Conservation (phyloP, 2,888 invertebrate genomes). For the Eupithecia subfuscata region DNA sequence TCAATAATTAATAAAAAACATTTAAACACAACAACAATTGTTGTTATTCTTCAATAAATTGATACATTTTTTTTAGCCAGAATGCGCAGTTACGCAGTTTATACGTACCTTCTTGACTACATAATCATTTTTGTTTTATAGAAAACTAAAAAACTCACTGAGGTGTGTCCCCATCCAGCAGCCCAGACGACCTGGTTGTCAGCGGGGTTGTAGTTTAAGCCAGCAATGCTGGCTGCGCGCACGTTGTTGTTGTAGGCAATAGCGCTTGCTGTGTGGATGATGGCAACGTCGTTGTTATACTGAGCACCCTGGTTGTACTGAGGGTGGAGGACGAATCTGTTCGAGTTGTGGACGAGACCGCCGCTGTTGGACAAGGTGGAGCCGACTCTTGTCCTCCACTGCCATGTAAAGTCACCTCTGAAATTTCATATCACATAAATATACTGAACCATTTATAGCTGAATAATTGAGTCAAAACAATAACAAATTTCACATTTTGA, state of each 20-base stretch:
- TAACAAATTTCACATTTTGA: neutral
- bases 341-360: slow-evolving; percentile 50
- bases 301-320: slow-evolving; percentile 52
- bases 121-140: neutral
- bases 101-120: too few species aligned
- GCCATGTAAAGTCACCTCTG: slow-evolving; percentile 44
- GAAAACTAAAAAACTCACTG: slow-evolving; percentile 48
- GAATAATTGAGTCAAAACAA: neutral
- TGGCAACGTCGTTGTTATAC: slow-evolving; percentile 54
- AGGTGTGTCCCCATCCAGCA: slow-evolving; percentile 63
- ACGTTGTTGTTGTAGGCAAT: slow-evolving; percentile 37
- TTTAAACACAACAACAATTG: too few species aligned
- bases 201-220: slow-evolving; percentile 53
- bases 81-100: too few species aligned
- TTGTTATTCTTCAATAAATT: too few species aligned
- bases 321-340: slow-evolving; percentile 52
- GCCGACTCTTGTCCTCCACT: slow-evolving; percentile 60
- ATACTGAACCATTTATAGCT: neutral
- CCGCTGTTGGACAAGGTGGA: slow-evolving; percentile 59
- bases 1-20: too few species aligned
- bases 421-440: neutral
- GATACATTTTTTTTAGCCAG: too few species aligned
- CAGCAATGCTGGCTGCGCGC: slow-evolving; percentile 43
- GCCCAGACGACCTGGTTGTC: slow-evolving; percentile 62
- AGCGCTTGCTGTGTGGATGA: slow-evolving; percentile 46